Percentiles rank a stretch among this genome's conserved stretches.
phyloP scores from a whole-genome alignment of 2,888 invertebrate genomes.

The Hemicrepidius hirtus region DNA sequence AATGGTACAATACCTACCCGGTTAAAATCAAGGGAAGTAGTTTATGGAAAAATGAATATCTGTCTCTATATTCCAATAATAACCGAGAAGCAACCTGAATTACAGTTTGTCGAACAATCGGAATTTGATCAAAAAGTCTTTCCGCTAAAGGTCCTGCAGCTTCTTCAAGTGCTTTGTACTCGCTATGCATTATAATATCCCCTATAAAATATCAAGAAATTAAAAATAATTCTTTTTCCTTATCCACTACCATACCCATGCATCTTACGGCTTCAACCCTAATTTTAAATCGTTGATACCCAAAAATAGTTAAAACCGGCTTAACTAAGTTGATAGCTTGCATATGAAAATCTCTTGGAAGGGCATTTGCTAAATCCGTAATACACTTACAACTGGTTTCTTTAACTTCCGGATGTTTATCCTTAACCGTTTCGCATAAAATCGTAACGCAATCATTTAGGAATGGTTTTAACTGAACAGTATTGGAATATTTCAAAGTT shows the following conservation, averaged over 20 bases:
- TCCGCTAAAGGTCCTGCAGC: conserved; percentile 89
- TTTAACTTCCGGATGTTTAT: conserved; percentile 88
- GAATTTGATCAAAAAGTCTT: conserved; percentile 89
- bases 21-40: conserved; percentile 90
- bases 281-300: conserved; percentile 89
- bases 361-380: conserved; percentile 77
- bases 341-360: conserved; percentile 83
- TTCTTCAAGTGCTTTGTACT: conserved; percentile 73
- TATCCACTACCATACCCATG: conserved; percentile 76
- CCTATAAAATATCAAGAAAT: conserved; percentile 70
- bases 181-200: conserved; percentile 77
- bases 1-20: too few species aligned
- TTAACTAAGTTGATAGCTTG: conserved; percentile 84
- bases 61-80: conserved; percentile 85
- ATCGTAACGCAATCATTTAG: conserved; percentile 86
- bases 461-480: conserved; percentile 78
- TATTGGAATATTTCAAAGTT: conserved; percentile 78
- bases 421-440: conserved; percentile 81
- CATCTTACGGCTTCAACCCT: conserved; percentile 84
- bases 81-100: conserved; percentile 85
- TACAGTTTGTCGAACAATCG: conserved; percentile 85
- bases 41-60: conserved; percentile 93
- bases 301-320: conserved; percentile 82
- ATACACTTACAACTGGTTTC: conserved; percentile 85
- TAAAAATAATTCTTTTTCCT: too few species aligned